Evolutionary conservation across 2,888 invertebrate species (phyloP).

Genomic region (Epistrophella euchroma): DNA sequence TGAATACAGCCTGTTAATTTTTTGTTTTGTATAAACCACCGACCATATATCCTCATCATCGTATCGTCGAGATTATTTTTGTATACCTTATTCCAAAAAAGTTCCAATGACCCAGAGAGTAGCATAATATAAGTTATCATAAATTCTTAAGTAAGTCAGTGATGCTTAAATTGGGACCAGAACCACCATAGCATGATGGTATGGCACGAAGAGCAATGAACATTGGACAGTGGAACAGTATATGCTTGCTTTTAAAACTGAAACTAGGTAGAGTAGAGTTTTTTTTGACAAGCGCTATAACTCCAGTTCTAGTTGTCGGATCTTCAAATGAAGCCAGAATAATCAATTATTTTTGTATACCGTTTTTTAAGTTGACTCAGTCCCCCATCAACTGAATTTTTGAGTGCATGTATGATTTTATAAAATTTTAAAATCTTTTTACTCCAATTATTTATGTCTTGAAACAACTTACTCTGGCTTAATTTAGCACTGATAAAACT

Average conservation of each 20-base stretch:
- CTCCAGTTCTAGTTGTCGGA: too few relatives aligned
- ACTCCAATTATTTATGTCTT: too few relatives aligned
- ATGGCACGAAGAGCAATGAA: background rate
- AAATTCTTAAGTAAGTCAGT: slow-evolving; percentile 22
- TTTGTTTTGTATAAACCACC: background rate
- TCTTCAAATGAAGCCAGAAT: too few relatives aligned
- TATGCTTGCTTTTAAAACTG: background rate
- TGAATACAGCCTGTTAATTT: background rate
- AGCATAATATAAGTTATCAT: background rate
- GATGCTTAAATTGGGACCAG: background rate
- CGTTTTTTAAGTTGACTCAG: too few relatives aligned
- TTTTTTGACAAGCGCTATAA: too few relatives aligned
- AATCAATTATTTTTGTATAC: too few relatives aligned
- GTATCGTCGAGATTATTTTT: background rate
- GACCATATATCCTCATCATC: background rate
- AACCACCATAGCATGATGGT: background rate
- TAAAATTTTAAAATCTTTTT: too few relatives aligned
- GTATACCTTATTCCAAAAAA: background rate
- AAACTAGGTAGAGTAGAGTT: background rate
- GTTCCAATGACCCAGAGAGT: slow-evolving; percentile 40
- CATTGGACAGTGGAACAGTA: background rate
- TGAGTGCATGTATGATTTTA: too few relatives aligned
- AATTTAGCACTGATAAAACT: too few relatives aligned
- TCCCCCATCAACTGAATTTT: too few relatives aligned
- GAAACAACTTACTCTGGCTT: too few relatives aligned